Conservation (phyloP, 2,797 vertebrate genomes). For the Jordanella pulchra region DNA sequence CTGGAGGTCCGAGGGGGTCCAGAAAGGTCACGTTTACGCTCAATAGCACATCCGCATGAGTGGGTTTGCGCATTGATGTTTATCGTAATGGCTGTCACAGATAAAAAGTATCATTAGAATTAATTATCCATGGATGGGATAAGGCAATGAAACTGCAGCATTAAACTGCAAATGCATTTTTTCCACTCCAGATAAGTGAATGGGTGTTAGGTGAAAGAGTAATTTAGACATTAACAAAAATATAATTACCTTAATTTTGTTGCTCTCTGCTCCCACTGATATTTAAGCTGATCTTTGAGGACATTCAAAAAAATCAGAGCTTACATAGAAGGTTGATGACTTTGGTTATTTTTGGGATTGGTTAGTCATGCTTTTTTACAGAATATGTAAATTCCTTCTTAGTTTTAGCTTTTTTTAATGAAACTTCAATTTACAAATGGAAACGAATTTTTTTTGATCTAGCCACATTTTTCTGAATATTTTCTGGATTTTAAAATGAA, state of each 20-base stretch:
- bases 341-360: conserved; percentile 17
- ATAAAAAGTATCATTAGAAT: conserved; percentile 77
- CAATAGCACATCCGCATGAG: conserved; percentile 74
- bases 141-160: conserved; percentile 66
- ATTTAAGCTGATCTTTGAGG: conserved; percentile 19
- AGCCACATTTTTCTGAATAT: not conserved
- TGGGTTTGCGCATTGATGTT: conserved; percentile 70
- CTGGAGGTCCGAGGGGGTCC: conserved; percentile 66
- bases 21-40: conserved; percentile 75
- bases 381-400: not conserved
- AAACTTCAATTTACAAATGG: not conserved
- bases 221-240: conserved; percentile 58
- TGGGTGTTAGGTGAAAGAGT: conserved; percentile 52
- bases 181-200: conserved; percentile 48
- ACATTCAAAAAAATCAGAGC: conserved; percentile 27
- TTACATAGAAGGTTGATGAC: conserved; percentile 8
- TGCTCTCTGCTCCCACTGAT: conserved; percentile 41
- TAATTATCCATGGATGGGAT: conserved; percentile 74
- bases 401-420: not conserved
- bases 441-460: not conserved
- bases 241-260: conserved; percentile 53
- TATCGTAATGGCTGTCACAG: conserved; percentile 71
- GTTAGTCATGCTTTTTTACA: conserved; percentile 6
- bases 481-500: not conserved
- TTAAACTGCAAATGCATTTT: conserved; percentile 57